These are phyloP conservation scores for Agelaius phoeniceus DNA, from an alignment of 2,113 vertebrate genomes.

Conservation along the genomic window DNA sequence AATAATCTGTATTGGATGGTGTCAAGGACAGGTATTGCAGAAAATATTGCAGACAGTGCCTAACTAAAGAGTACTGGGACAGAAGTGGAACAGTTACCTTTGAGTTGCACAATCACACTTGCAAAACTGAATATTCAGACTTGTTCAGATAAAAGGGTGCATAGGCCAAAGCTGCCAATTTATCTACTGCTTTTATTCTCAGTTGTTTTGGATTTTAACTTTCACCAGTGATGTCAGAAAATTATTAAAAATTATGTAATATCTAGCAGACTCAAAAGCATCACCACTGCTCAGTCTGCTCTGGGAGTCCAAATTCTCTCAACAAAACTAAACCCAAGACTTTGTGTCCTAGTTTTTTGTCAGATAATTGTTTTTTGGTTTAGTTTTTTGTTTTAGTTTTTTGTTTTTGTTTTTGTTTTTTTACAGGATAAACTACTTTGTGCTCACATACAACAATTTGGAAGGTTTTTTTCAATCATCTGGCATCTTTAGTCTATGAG, in stretches of 20 bases:
- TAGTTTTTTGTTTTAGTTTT: not conserved
- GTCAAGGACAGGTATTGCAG: not conserved
- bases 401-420: not conserved
- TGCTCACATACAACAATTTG: not conserved
- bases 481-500: not conserved
- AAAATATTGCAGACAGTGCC: not conserved
- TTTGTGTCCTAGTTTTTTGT: not conserved
- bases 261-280: not conserved
- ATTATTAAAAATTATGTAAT: not conserved
- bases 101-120: not conserved
- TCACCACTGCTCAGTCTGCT: not conserved
- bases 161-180: not conserved
- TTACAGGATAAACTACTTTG: fast-evolving
- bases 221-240: not conserved
- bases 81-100: not conserved
- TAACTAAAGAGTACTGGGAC: not conserved
- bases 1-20: not conserved
- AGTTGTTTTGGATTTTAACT: not conserved
- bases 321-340: not conserved
- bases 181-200: not conserved
- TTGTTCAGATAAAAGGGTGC: not conserved
- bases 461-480: not conserved
- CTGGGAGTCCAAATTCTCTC: not conserved
- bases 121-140: not conserved
- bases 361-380: not conserved